Base-by-base conservation (phyloP, 2,888 invertebrate species). In the Acronicta aceris region DNA sequence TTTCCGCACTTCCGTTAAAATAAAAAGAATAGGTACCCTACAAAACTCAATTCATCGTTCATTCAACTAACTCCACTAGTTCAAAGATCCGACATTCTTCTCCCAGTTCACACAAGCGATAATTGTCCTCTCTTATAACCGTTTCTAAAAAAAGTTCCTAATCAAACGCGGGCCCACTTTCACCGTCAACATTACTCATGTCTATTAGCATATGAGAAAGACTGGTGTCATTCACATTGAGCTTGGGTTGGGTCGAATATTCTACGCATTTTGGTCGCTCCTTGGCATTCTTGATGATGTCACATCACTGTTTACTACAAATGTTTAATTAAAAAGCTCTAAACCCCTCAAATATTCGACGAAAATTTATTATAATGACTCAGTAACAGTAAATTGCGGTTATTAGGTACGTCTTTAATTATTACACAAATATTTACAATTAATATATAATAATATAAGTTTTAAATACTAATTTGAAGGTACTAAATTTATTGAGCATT, bases 141-240 rank as follows among this genome's bases (percentile, higher is more conserved):
- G 74, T 76, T 80, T 79, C 73, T 63, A 80, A 81, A 81, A 78
- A 79, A 79, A 79, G 74, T 74, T 79, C 78, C 86, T 87, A 83
- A 86, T 82, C 76, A 80, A 79, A 80, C 64, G 64, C 65, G 76
- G 54, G 59, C 75, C 78, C 60, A 86, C 90, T 90, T 90, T 90
- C 90, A 79, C 89, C 78, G 65, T 79, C 85, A 43, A 82, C 85
- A 85, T 88, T 88, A 84, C 79, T 85, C 85, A 85, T 77, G 74
- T 59, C 64, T 71, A 77, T 78, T 75, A 78, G 71, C 66, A 78
- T 79, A 77, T 67, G 71, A 52, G 47, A 66, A 40, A 59, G 54
- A 59, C 70, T 70, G 43, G 56, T 71, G 68, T 70, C 79, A 78
- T 78, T 82, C 78, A 79, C 74, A 65, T 68, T 69, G 59, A 50